Percentiles rank a stretch among this genome's conserved stretches.
Conservation (phyloP, 2,888 invertebrate genomes). For the Archips xylosteana region DNA sequence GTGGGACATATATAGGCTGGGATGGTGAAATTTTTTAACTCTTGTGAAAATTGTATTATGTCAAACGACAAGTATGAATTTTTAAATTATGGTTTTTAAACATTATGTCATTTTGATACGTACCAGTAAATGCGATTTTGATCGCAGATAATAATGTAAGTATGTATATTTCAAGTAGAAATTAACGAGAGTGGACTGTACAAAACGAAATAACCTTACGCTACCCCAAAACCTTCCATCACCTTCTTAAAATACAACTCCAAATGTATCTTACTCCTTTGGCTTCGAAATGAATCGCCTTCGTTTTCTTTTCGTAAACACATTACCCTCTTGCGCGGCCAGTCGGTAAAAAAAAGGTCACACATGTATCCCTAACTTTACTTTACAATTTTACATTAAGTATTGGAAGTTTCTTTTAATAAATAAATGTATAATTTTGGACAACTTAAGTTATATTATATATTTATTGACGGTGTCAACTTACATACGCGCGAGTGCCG, state of each 20-base stretch:
- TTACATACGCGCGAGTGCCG: too few relatives aligned
- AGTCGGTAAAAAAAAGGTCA: conserved; percentile 9
- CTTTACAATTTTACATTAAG: conserved; percentile 25
- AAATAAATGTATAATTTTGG: conserved; percentile 1
- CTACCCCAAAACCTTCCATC: background rate
- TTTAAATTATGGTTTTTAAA: too few relatives aligned
- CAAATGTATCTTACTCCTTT: conserved; percentile 18
- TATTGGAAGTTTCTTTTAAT: conserved; percentile 32
- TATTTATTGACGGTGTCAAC: background rate
- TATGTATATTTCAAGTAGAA: too few relatives aligned
- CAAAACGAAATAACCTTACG: conserved; percentile 4
- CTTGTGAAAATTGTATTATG: too few relatives aligned
- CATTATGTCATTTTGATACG: too few relatives aligned
- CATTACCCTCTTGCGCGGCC: background rate
- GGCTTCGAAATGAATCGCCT: conserved; percentile 15
- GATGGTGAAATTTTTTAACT: too few relatives aligned
- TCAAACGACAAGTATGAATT: too few relatives aligned
- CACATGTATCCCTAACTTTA: conserved; percentile 1
- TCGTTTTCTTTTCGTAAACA: conserved; percentile 3
- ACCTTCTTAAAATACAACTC: conserved; percentile 8
- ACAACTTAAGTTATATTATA: background rate
- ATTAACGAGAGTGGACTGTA: background rate
- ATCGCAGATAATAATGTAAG: too few relatives aligned
- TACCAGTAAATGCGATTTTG: too few relatives aligned
- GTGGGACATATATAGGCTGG: too few relatives aligned